A percentile compares a stretch with the other conserved stretches of the same genome.
These are phyloP conservation scores for Nebria ingens DNA, from an alignment of 1,140 invertebrate genomes.

Conservation along the genomic window DNA sequence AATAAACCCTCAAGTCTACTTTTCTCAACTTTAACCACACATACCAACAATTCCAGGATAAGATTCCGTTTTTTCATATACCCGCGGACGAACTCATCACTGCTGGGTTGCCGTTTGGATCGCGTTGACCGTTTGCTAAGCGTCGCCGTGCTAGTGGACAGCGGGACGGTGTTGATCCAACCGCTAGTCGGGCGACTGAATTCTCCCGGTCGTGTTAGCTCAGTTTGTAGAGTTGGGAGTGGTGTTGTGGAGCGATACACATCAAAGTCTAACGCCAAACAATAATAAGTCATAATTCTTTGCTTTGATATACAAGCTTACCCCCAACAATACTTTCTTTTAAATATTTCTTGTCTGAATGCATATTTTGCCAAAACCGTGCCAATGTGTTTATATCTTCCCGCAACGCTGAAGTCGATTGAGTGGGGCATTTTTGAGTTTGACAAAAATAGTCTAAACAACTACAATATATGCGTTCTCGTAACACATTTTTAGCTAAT, in stretches of 20 bases:
- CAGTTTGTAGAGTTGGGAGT: conserved; percentile 36
- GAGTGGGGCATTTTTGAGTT: conserved; percentile 72
- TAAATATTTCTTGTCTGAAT: conserved; percentile 95
- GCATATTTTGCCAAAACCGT: conserved; percentile 92
- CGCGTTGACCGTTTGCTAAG: conserved; percentile 68
- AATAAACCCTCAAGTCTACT: neutral
- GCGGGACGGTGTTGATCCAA: conserved; percentile 83
- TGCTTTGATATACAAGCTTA: conserved; percentile 21
- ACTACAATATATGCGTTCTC: conserved; percentile 88
- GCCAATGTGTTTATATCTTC: conserved; percentile 88
- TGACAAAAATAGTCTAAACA: conserved; percentile 94
- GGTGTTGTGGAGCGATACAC: conserved; percentile 35
- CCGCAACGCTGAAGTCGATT: conserved; percentile 59
- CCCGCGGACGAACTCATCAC: conserved; percentile 81
- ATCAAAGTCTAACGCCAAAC: conserved; percentile 36
- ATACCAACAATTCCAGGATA: conserved; percentile 77
- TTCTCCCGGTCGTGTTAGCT: conserved; percentile 44
- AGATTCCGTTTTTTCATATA: conserved; percentile 92
- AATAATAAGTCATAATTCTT: too few species aligned
- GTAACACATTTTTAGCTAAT: conserved; percentile 81
- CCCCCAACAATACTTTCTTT: conserved; percentile 60
- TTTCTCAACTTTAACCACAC: conserved; percentile 15
- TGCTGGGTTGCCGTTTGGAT: conserved; percentile 52
- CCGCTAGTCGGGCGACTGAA: conserved; percentile 54
- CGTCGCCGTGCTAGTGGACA: conserved; percentile 58